Evolutionary conservation across 2,888 invertebrate species (phyloP).

Genomic region (Megaustenia siamemsis): DNA sequence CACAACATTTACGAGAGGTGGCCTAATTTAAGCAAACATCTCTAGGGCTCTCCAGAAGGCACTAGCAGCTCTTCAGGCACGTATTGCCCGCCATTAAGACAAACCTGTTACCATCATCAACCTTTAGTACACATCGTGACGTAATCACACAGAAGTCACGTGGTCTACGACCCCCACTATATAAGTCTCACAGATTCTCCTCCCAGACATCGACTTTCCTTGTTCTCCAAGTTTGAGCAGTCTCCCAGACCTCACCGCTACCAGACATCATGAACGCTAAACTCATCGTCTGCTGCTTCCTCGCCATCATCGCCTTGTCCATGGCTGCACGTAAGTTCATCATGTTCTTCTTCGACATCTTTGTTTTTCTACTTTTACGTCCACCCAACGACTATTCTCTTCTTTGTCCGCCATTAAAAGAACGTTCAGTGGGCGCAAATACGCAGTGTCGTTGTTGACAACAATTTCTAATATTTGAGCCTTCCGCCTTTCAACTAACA

Average conservation of each 20-base stretch:
- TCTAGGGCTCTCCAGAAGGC: background rate
- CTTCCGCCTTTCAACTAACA: no score
- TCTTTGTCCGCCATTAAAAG: no score
- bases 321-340: background rate
- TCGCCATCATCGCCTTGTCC: background rate
- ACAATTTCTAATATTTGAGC: no score
- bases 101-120: background rate
- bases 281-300: constrained; percentile 4
- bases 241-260: background rate
- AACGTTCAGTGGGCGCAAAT: no score
- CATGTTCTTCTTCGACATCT: no score
- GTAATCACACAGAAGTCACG: background rate
- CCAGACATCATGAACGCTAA: constrained; percentile 15
- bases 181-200: background rate
- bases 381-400: no score
- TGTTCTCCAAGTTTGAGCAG: constrained; percentile 7
- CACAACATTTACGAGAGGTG: no score
- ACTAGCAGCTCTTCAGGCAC: background rate
- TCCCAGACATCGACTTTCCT: background rate
- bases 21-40: background rate
- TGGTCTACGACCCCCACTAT: background rate
- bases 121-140: background rate
- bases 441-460: no score
- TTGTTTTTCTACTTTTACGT: no score
- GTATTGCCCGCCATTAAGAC: no score